phyloP scores from a whole-genome alignment of 2,888 invertebrate species.

The Zootermopsis nevadensis region DNA sequence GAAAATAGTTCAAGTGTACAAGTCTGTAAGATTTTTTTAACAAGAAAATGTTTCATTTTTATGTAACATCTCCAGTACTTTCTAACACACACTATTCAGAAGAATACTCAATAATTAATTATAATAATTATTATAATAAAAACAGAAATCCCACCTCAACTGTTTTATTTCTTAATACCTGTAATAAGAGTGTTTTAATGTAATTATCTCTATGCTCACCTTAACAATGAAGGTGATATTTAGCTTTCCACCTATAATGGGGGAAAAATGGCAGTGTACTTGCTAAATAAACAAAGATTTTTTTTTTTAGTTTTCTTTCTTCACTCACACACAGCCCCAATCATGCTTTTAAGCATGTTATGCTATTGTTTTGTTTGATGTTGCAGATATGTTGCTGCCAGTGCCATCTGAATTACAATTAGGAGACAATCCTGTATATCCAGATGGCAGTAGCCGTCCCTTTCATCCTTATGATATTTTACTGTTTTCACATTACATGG shows the following conservation, averaged over 20 bases:
- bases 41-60: constrained; percentile 51
- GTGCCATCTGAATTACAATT: constrained; percentile 32
- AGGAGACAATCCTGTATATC: neutral
- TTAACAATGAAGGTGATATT: constrained; percentile 37
- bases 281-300: constrained; percentile 51
- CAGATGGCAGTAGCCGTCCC: constrained; percentile 36
- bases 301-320: constrained; percentile 46
- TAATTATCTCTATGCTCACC: constrained; percentile 43
- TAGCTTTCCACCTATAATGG: constrained; percentile 46
- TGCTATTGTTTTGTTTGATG: constrained; percentile 31
- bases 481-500: constrained; percentile 31
- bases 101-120: constrained; percentile 48
- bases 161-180: constrained; percentile 45
- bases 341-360: constrained; percentile 39
- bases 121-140: constrained; percentile 49
- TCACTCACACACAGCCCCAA: constrained; percentile 49
- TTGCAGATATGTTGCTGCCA: constrained; percentile 36
- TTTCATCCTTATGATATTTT: constrained; percentile 3
- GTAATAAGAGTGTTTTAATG: constrained; percentile 47
- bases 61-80: constrained; percentile 48
- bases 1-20: constrained; percentile 15
- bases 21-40: constrained; percentile 51
- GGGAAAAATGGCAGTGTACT: constrained; percentile 53
- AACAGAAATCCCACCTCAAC: constrained; percentile 51
- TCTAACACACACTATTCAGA: constrained; percentile 52